A percentile compares a stretch with the other conserved stretches of the same genome.
phyloP scores from a whole-genome alignment of 2,113 vertebrate species.

The Stegostoma tigrinum region DNA sequence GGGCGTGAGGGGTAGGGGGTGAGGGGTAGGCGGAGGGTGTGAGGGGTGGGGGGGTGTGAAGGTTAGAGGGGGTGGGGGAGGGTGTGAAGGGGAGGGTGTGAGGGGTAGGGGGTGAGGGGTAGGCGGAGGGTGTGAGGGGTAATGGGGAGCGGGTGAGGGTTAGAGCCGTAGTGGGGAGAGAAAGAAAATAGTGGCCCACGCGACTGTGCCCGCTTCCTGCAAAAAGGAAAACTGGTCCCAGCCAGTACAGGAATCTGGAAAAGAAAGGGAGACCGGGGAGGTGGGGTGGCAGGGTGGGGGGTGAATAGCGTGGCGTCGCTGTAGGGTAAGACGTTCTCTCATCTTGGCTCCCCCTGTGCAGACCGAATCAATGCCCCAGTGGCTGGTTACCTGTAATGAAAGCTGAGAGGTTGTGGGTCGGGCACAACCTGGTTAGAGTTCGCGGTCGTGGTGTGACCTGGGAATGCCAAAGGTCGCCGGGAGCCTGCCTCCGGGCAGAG shows the following conservation, averaged over 20 bases:
- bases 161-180: too few species aligned
- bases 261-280: background rate
- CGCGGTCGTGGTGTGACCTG: background rate
- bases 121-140: too few species aligned
- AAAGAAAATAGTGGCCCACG: background rate
- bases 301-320: background rate
- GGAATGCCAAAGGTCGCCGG: background rate
- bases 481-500: constrained; percentile 38
- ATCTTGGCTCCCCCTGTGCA: background rate
- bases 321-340: background rate
- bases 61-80: too few species aligned
- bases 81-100: too few species aligned
- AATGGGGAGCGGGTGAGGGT: too few species aligned
- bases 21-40: too few species aligned
- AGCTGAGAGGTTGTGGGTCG: background rate
- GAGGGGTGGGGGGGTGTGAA: too few species aligned
- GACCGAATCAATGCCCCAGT: background rate
- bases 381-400: background rate
- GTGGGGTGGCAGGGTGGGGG: background rate
- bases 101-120: too few species aligned
- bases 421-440: background rate
- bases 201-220: too few species aligned
- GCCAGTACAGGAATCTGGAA: background rate
- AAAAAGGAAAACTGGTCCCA: too few species aligned
- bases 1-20: too few species aligned